phyloP scores from a whole-genome alignment of 1,140 invertebrate species.

The Paralvinella palmiformis region DNA sequence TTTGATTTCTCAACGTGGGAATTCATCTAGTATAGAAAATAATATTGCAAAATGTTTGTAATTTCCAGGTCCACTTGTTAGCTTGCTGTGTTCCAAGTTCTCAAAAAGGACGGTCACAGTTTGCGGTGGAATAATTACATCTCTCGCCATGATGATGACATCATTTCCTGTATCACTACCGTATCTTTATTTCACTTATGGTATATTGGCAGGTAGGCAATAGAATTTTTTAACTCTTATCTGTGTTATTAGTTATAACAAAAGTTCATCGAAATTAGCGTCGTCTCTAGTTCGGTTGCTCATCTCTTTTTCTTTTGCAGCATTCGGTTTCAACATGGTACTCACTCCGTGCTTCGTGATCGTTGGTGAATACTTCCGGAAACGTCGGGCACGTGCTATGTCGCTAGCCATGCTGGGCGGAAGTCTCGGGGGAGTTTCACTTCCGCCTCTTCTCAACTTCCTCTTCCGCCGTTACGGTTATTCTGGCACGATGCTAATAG shows the following conservation, averaged over 20 bases:
- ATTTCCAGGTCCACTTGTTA: slow-evolving; percentile 16
- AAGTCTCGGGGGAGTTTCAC: slow-evolving; percentile 26
- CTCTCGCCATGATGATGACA: not conserved
- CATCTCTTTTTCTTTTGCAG: no score
- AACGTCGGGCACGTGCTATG: slow-evolving; percentile 33
- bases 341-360: slow-evolving; percentile 41
- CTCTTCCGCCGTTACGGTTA: slow-evolving; percentile 26
- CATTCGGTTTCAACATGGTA: slow-evolving; percentile 35
- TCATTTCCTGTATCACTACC: not conserved
- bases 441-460: slow-evolving; percentile 34
- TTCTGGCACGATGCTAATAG: slow-evolving; percentile 56
- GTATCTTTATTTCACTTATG: not conserved
- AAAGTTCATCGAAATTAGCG: no score
- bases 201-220: slow-evolving; percentile 2
- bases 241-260: no score
- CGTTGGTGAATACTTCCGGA: slow-evolving; percentile 39
- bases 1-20: no score
- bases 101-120: not conserved
- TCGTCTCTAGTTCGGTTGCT: no score
- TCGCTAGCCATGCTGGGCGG: slow-evolving; percentile 34
- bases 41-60: no score
- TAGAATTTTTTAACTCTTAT: no score
- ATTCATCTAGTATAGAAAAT: no score
- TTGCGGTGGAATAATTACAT: slow-evolving; percentile 6
- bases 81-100: slow-evolving; percentile 9